Base-by-base conservation (phyloP, 1,140 invertebrate genomes). In the Babylonia areolata region DNA sequence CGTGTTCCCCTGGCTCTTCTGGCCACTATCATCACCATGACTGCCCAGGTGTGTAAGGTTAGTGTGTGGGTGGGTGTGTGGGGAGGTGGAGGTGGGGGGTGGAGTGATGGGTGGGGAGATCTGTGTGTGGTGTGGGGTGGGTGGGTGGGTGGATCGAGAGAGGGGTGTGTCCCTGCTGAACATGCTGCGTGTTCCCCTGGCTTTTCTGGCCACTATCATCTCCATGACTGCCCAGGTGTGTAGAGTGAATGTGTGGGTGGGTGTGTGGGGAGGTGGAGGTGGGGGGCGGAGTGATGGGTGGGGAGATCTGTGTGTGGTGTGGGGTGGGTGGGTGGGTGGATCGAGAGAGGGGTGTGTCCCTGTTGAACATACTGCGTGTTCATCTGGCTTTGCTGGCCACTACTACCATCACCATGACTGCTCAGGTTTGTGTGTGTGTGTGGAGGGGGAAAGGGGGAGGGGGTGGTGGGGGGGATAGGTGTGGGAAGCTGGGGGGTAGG, bases 291-390 rank as follows among this genome's bases (percentile, higher is more conserved):
- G 3, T 6, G 3, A 20, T 3, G 6, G 28, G 58, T 17, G 58
- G 58, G 6, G 58, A 20, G 6, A 20, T 6, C 3, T 3, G 58
- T 64, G n/a, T n/a, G n/a, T n/a, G n/a, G n/a, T 46, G 42, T 46
- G 42, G 5, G 42, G 5, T 5, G 5, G 42, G 42, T 46, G 42
- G 5, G 42, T 46, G 42, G 5, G 42, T 46, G 42, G 5, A 15
- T 46, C n/a, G n/a, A n/a, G n/a, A n/a, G n/a, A n/a, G n/a, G n/a
- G n/a, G n/a, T 51, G 9, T 99, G 89, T 97, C 98, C 93, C 96
- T 99, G 92, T 99, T 99, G 95, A 99, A 99, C 95, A 98, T 99
- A 91, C 96, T 99, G 89, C 96, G 98, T 93, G 98, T 98, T 94
- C 98, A 98, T 90, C 95, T 96, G 81, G 91, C 90, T 46, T 92